Evolutionary conservation across 2,113 vertebrate genomes (phyloP).

Genomic region (Pterocles gutturalis): DNA sequence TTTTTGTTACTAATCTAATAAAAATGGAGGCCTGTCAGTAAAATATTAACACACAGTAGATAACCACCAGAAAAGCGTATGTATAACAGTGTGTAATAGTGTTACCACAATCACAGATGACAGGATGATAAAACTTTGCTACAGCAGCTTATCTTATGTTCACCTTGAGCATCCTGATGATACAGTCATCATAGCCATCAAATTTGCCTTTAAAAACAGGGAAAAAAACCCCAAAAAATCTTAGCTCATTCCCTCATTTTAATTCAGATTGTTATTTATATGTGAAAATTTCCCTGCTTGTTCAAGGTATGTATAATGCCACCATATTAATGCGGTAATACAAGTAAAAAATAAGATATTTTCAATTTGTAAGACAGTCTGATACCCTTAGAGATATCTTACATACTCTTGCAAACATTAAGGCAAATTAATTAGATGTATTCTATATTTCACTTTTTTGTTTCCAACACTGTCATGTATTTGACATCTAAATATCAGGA

Average conservation of each 20-base stretch:
- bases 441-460: neutral
- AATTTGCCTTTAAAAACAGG: neutral
- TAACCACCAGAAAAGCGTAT: neutral
- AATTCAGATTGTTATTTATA: neutral
- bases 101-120: neutral
- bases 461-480: neutral
- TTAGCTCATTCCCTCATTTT: neutral
- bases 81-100: neutral
- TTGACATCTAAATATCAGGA: neutral
- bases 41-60: neutral
- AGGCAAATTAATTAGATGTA: neutral
- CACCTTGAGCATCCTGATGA: neutral
- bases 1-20: neutral
- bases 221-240: neutral
- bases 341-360: neutral
- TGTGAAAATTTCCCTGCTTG: neutral
- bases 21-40: neutral
- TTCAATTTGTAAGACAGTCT: neutral
- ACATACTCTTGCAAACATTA: neutral
- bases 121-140: neutral
- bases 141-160: neutral
- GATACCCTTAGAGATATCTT: neutral
- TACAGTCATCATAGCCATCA: neutral
- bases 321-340: neutral
- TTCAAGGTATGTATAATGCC: neutral